Evolutionary conservation across 2,797 vertebrate genomes (phyloP).

Genomic region (Spinibarbus caldwelli): DNA sequence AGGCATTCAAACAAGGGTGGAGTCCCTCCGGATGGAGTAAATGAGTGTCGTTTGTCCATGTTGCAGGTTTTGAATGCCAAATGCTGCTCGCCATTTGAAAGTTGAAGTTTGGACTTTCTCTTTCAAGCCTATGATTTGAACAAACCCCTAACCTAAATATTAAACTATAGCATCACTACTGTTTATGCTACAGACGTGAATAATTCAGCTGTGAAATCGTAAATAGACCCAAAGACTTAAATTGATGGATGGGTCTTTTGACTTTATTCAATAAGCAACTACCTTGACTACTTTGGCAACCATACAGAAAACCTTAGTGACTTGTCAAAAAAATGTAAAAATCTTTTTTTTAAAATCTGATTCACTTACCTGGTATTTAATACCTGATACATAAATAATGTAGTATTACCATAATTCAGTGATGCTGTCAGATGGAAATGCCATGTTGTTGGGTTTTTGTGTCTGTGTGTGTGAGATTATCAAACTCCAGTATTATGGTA

Average conservation of each 20-base stretch:
- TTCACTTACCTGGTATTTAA: neutral
- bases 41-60: slow-evolving; percentile 22
- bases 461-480: too few species aligned
- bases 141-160: neutral
- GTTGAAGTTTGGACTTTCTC: slow-evolving; percentile 13
- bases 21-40: slow-evolving; percentile 19
- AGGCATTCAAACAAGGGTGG: neutral
- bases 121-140: neutral
- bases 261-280: neutral
- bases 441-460: too few species aligned
- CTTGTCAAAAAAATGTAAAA: too few species aligned
- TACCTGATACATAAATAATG: too few species aligned
- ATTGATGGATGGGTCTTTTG: neutral
- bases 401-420: neutral
- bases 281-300: neutral
- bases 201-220: neutral
- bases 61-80: slow-evolving; percentile 62
- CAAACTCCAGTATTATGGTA: neutral
- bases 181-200: neutral
- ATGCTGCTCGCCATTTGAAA: slow-evolving; percentile 43
- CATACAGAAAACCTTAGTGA: neutral
- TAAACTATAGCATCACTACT: neutral
- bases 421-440: neutral
- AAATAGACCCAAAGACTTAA: neutral
- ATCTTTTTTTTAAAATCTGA: too few species aligned